These are phyloP conservation scores for Euwallacea fornicatus DNA, from an alignment of 1,140 invertebrate species.

Conservation along the genomic window DNA sequence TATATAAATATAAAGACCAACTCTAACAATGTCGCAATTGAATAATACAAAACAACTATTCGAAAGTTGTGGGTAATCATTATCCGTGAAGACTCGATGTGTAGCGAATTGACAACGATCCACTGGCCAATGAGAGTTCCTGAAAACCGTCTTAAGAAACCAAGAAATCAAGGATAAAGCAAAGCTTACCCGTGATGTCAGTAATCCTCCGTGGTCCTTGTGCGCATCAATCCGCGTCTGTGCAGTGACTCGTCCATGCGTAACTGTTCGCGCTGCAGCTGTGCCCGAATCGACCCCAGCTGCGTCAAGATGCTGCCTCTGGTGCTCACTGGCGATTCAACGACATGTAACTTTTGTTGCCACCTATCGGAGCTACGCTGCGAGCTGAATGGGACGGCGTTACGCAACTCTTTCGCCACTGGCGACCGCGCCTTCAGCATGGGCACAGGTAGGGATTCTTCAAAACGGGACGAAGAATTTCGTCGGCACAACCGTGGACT, in stretches of 20 bases:
- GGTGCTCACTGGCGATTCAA: conserved; percentile 51
- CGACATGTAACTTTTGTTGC: conserved; percentile 49
- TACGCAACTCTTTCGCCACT: conserved; percentile 51
- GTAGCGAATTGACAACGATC: conserved; percentile 25
- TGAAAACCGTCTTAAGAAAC: conserved; percentile 4
- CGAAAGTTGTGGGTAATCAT: conserved; percentile 22
- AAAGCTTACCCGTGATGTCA: conserved; percentile 32
- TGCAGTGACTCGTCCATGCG: conserved; percentile 55
- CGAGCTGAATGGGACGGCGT: conserved; percentile 51
- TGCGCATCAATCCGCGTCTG: conserved; percentile 48
- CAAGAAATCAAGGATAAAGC: neutral
- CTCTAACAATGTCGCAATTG: conserved; percentile 45
- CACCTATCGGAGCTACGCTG: conserved; percentile 54
- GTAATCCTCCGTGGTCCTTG: conserved; percentile 40
- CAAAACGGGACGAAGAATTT: conserved; percentile 51
- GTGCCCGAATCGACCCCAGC: conserved; percentile 60
- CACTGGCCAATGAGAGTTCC: conserved; percentile 5
- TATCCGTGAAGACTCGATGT: conserved; percentile 34
- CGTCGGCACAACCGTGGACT: conserved; percentile 48
- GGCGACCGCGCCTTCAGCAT: conserved; percentile 59
- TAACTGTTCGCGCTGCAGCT: conserved; percentile 61
- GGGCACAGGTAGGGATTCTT: conserved; percentile 57
- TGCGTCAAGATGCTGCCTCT: conserved; percentile 60
- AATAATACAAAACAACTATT: conserved; percentile 49
- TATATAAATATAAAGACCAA: conserved; percentile 51